Evolutionary conservation across 1,140 invertebrate species (phyloP).

Genomic region (Cyclina sinensis): DNA sequence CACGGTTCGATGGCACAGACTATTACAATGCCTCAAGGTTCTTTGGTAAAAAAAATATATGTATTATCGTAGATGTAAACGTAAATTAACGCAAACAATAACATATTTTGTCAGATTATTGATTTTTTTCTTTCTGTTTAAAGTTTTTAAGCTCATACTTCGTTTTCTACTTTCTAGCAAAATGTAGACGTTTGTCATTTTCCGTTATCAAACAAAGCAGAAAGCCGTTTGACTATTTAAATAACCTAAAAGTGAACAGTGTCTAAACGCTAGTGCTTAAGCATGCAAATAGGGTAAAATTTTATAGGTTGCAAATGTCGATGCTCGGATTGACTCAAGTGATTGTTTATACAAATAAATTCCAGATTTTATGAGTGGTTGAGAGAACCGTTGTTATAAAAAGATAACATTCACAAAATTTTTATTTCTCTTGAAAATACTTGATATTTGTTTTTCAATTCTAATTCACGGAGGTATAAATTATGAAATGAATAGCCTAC

Average conservation of each 20-base stretch:
- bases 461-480: constrained; percentile 59
- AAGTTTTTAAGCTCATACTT: no score
- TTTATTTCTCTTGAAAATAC: constrained; percentile 66
- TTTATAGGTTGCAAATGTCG: neutral
- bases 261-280: no score
- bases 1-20: constrained; percentile 94
- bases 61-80: neutral
- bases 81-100: neutral
- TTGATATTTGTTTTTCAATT: constrained; percentile 68
- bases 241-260: no score
- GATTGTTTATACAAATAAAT: constrained; percentile 67
- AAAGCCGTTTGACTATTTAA: no score
- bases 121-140: no score
- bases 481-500: constrained; percentile 35
- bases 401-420: constrained; percentile 60
- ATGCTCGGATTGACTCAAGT: constrained; percentile 32
- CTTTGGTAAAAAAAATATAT: constrained; percentile 71
- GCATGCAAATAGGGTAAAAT: neutral
- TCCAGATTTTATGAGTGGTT: constrained; percentile 61
- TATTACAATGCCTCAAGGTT: constrained; percentile 79
- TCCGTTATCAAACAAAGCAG: no score
- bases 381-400: constrained; percentile 36
- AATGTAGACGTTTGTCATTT: no score
- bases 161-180: no score
- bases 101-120: no score